Conservation (phyloP, 2,888 invertebrate species). For the Cryptosula pallasiana region DNA sequence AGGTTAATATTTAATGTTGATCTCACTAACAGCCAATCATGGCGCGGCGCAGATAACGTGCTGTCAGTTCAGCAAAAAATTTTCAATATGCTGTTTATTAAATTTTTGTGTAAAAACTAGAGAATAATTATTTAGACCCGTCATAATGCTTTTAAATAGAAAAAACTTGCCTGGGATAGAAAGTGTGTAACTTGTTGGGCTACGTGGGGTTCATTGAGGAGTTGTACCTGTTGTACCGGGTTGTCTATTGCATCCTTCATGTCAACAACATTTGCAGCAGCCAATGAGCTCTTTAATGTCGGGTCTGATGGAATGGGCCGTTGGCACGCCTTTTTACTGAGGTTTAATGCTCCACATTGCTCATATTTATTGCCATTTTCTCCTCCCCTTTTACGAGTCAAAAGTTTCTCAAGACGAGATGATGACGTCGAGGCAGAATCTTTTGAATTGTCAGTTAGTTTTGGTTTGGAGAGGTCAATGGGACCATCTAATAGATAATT, state of each 20-base stretch:
- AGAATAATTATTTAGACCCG: no score
- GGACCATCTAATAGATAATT: neutral
- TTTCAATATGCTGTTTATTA: no score
- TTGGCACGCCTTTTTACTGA: neutral
- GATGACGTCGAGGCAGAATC: neutral
- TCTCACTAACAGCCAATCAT: no score
- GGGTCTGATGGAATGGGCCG: neutral
- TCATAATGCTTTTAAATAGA: no score
- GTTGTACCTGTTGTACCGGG: neutral
- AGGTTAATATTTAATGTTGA: no score
- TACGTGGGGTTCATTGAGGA: neutral
- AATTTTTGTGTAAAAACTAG: no score
- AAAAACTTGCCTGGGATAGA: neutral
- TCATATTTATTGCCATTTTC: neutral
- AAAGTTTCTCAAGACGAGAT: neutral
- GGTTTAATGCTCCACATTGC: neutral
- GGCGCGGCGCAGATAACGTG: no score
- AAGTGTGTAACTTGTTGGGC: neutral
- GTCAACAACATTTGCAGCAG: neutral
- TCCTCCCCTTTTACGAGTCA: neutral
- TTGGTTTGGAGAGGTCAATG: slow-evolving; percentile 16
- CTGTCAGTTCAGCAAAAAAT: no score
- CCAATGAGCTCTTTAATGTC: no score
- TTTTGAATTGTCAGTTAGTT: neutral
- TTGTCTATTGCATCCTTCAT: slow-evolving; percentile 19